These are phyloP conservation scores for Meloidogyne chitwoodi DNA, from an alignment of 1,140 invertebrate species.

Conservation along the genomic window DNA sequence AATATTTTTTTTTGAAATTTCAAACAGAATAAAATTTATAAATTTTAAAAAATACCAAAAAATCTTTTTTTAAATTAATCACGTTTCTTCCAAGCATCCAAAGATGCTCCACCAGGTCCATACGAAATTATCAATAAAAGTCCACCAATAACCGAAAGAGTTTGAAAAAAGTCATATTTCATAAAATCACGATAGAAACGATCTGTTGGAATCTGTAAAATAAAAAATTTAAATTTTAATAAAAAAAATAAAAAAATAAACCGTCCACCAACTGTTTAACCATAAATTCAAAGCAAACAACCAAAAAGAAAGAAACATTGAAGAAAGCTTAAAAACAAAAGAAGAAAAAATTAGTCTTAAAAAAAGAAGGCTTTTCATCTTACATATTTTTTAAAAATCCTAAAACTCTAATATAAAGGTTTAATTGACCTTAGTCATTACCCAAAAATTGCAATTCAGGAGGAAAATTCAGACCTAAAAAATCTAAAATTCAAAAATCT, in stretches of 20 bases:
- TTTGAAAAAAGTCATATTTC: slow-evolving; percentile 98
- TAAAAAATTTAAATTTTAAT: not conserved
- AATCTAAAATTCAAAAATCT: too few species aligned
- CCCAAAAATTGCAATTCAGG: too few species aligned
- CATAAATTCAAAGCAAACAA: slow-evolving; percentile 87
- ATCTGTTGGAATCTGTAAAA: slow-evolving; percentile 71
- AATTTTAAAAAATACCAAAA: too few species aligned
- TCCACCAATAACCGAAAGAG: slow-evolving; percentile 86
- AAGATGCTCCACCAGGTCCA: slow-evolving; percentile 94
- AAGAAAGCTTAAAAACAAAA: slow-evolving; percentile 68
- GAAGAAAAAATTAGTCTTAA: too few species aligned
- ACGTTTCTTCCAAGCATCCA: slow-evolving; percentile 96
- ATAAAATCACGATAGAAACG: slow-evolving; percentile 95
- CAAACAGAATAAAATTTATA: too few species aligned
- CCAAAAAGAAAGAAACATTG: slow-evolving; percentile 84
- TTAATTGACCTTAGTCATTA: too few species aligned
- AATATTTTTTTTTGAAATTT: too few species aligned
- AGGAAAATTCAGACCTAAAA: too few species aligned
- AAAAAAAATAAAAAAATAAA: not conserved
- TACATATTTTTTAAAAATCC: too few species aligned
- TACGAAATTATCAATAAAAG: slow-evolving; percentile 96
- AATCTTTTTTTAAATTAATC: not conserved
- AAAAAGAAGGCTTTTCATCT: too few species aligned
- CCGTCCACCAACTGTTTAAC: slow-evolving; percentile 95
- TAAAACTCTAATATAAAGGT: too few species aligned